These are phyloP conservation scores for Adrianichthys oophorus DNA, from an alignment of 2,797 vertebrate genomes.

Conservation along the genomic window DNA sequence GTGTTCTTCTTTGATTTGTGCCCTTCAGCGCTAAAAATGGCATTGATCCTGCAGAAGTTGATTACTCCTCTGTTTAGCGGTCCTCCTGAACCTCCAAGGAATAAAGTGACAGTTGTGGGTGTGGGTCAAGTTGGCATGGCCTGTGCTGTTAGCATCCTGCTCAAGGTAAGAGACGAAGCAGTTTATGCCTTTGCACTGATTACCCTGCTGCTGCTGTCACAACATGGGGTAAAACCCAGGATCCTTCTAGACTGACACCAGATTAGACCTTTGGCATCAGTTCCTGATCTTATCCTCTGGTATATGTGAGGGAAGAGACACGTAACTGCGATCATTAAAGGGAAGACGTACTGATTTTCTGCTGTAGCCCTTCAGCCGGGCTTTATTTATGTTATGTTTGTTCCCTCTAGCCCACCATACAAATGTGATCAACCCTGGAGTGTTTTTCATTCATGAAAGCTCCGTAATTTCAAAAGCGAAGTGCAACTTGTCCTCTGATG, in stretches of 20 bases:
- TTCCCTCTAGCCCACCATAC: too few species aligned
- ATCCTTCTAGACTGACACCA: constrained; percentile 32
- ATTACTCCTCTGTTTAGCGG: constrained; percentile 71
- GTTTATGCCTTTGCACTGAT: constrained; percentile 26
- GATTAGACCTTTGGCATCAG: constrained; percentile 56
- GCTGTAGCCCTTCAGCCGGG: neutral
- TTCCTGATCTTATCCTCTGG: constrained; percentile 30
- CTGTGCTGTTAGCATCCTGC: constrained; percentile 79
- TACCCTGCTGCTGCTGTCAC: constrained; percentile 17
- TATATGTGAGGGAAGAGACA: constrained; percentile 6
- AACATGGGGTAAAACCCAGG: constrained; percentile 33
- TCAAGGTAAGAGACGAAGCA: constrained; percentile 69
- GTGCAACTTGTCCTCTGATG: neutral
- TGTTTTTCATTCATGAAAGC: too few species aligned
- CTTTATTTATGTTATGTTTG: neutral
- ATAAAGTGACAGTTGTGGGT: constrained; percentile 81
- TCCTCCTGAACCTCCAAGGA: constrained; percentile 65
- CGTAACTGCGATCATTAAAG: constrained; percentile 3
- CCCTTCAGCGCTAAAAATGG: constrained; percentile 74
- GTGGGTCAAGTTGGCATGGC: constrained; percentile 86
- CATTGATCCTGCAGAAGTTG: constrained; percentile 86
- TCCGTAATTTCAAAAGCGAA: too few species aligned
- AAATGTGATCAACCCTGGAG: too few species aligned
- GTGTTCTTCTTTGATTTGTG: neutral
- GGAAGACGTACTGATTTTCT: neutral